Evolutionary conservation across 2,797 vertebrate genomes (phyloP), one percentile per base, ranked within the genome.

Genomic region (Carduelis carduelis): DNA sequence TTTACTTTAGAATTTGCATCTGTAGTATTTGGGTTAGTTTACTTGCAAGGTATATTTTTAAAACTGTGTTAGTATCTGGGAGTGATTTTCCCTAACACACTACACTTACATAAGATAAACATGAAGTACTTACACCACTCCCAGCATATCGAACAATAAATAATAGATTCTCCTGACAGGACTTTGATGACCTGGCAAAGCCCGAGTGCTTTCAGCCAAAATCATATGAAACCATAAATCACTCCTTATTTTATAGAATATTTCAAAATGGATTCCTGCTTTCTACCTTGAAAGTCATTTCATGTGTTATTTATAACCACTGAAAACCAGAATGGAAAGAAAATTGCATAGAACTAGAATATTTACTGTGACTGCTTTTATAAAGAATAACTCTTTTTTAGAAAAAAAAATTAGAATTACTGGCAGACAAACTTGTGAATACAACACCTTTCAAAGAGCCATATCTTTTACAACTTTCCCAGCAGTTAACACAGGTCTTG

Each of bases 201-300:
- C 97, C 98, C 46, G 79, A 98, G 97, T 98, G 98, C 98, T 98
- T 98, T 98, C 98, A 98, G 97, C 95, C 96, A 98, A 98, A 98
- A 98, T 98, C 98, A 97, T 98, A 98, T 98, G 97, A 98, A 98
- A 98, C 96, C 97, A 98, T 98, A 98, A 98, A 98, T 98, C 98
- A 98, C 95, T 97, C 97, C 98, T 98, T 97, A 98, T 98, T 98
- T 98, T 98, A 98, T 97, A 98, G 97, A 98, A 98, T 98, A 98
- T 98, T 98, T 98, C 98, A 98, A 98, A 98, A 98, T 98, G 95
- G 98, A 98, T 98, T 98, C 98, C 97, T 97, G 98, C 97, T 98
- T 98, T 98, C 97, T 97, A 98, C 98, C 98, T 98, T 98, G 98
- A 98, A 98, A 98, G 98, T 98, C 98, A 98, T 98, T 98, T 98